A percentile compares a stretch with the other conserved stretches of the same genome.
phyloP scores from a whole-genome alignment of 2,797 vertebrate genomes.

The Meriones psammophilus region DNA sequence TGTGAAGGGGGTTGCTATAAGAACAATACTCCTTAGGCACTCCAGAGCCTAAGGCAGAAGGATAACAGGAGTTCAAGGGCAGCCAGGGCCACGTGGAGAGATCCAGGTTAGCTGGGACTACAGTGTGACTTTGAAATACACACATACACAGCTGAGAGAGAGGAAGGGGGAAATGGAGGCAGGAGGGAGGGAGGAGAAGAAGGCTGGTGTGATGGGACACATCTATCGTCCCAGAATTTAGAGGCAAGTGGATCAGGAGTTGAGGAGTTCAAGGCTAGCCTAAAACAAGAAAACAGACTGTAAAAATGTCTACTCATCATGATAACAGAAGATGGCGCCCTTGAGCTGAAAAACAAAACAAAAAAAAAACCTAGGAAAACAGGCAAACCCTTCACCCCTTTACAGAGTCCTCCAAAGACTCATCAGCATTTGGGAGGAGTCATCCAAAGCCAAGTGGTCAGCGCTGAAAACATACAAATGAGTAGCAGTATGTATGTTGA shows the following conservation, averaged over 20 bases:
- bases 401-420: neutral
- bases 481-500: neutral
- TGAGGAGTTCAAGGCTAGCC: too few species aligned
- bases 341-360: slow-evolving; percentile 58
- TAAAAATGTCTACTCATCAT: slow-evolving; percentile 47
- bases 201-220: neutral
- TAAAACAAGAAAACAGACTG: neutral
- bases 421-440: neutral
- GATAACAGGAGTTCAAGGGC: neutral
- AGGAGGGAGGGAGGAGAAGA: neutral
- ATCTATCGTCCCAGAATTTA: neutral
- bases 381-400: too few species aligned
- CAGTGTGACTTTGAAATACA: neutral
- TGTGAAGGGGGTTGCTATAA: neutral
- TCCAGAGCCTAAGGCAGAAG: too few species aligned
- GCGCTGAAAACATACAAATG: neutral
- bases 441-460: neutral
- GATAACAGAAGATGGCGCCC: slow-evolving; percentile 77
- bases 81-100: neutral
- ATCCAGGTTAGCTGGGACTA: neutral
- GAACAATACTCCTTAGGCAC: neutral
- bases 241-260: neutral
- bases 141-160: neutral
- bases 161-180: rapidly evolving
- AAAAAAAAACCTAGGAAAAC: neutral